Conservation (phyloP, 1,140 invertebrate genomes). For the Macrobrachium nipponense region DNA sequence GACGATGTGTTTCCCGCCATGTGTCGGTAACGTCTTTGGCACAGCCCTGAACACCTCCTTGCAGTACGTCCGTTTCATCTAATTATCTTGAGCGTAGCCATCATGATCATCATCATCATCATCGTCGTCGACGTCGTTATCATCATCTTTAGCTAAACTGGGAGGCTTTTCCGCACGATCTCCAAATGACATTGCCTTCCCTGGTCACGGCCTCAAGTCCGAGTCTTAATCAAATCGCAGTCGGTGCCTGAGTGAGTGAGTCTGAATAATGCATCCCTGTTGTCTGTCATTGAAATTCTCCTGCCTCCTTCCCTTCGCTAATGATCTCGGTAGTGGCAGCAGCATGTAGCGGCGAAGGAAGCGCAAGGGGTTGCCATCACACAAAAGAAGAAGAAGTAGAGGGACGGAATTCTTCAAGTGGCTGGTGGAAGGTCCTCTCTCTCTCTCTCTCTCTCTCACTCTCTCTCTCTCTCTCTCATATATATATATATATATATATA, state of each 20-base stretch:
- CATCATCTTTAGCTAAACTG: slow-evolving; percentile 14
- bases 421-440: neutral
- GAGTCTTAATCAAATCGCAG: slow-evolving; percentile 58
- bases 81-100: too few relatives aligned
- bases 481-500: slow-evolving; percentile 26
- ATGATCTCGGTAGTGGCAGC: slow-evolving; percentile 28
- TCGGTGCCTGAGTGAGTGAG: slow-evolving; percentile 48
- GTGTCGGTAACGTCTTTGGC: too few relatives aligned
- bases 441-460: neutral
- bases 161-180: slow-evolving; percentile 34
- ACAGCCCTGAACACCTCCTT: too few relatives aligned
- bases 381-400: too few relatives aligned
- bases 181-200: slow-evolving; percentile 53
- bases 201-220: slow-evolving; percentile 46
- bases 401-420: neutral
- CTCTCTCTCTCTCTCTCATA: slow-evolving; percentile 1
- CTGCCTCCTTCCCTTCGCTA: slow-evolving; percentile 33
- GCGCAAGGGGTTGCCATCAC: neutral
- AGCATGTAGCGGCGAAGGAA: slow-evolving; percentile 9
- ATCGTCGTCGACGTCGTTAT: neutral
- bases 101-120: neutral
- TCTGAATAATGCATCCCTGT: slow-evolving; percentile 54
- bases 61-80: too few relatives aligned
- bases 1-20: too few relatives aligned
- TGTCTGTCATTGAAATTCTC: slow-evolving; percentile 52